phyloP scores from a whole-genome alignment of 2,113 vertebrate genomes.

The Bungarus multicinctus region DNA sequence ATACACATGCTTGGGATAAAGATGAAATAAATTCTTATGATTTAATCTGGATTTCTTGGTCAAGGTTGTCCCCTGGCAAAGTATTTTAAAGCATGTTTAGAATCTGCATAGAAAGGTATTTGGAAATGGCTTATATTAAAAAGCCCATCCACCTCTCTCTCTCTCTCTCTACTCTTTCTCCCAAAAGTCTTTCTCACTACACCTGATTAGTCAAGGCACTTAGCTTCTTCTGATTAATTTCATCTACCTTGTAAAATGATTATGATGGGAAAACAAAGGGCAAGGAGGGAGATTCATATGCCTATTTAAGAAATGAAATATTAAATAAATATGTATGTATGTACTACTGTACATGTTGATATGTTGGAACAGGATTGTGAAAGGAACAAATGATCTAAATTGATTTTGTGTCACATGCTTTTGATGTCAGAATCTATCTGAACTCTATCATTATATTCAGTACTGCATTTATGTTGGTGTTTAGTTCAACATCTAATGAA shows the following conservation, averaged over 20 bases:
- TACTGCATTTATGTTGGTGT: conserved; percentile 12
- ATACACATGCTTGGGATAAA: not conserved
- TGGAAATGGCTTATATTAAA: conserved; percentile 40
- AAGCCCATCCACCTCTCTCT: conserved; percentile 47
- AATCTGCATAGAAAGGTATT: conserved; percentile 40
- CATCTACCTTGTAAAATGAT: not conserved
- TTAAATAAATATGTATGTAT: not conserved
- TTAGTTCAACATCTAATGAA: conserved; percentile 1
- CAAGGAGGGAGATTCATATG: too few species aligned
- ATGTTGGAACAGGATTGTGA: not conserved
- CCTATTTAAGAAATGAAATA: not conserved
- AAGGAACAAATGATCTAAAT: conserved; percentile 2
- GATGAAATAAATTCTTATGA: not conserved
- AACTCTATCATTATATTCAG: not conserved
- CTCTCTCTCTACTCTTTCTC: not conserved
- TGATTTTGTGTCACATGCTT: not conserved
- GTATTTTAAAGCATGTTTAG: conserved; percentile 40
- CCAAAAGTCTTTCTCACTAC: not conserved
- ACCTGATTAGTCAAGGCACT: not conserved
- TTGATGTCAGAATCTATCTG: conserved; percentile 2
- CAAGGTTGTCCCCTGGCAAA: conserved; percentile 37
- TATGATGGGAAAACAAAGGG: not conserved
- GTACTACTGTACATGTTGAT: not conserved
- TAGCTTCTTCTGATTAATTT: not conserved
- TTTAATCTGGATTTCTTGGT: conserved; percentile 38